These are phyloP conservation scores for Drosophila oshimai DNA, from an alignment of 1,140 invertebrate genomes.

Conservation along the genomic window DNA sequence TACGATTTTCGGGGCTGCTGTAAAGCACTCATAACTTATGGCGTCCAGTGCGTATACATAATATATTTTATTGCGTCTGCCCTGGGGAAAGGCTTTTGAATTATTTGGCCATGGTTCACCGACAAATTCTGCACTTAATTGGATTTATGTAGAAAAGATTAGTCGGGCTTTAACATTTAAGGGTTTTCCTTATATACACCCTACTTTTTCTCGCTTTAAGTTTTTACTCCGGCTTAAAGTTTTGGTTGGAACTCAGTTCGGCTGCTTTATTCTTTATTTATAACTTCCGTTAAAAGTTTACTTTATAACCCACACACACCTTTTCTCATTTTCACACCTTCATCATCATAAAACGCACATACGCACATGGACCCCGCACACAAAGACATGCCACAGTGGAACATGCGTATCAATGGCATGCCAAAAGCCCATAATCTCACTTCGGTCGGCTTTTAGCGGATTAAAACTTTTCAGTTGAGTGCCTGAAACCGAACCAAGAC, in stretches of 20 bases:
- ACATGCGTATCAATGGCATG: conserved; percentile 50
- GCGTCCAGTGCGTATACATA: conserved; percentile 26
- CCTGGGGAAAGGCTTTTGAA: conserved; percentile 3
- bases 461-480: conserved; percentile 60
- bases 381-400: conserved; percentile 10
- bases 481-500: conserved; percentile 29
- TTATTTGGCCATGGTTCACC: background rate
- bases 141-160: background rate
- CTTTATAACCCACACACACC: conserved; percentile 54
- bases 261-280: conserved; percentile 33
- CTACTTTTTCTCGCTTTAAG: too few relatives aligned
- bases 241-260: background rate
- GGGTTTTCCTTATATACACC: too few relatives aligned
- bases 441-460: conserved; percentile 65
- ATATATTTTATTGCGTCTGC: conserved; percentile 20
- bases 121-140: background rate
- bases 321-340: conserved; percentile 49
- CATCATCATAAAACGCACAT: conserved; percentile 56
- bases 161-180: background rate
- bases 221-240: background rate
- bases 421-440: conserved; percentile 42
- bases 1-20: background rate
- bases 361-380: background rate
- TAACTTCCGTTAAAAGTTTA: conserved; percentile 44
- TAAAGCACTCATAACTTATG: conserved; percentile 14